Evolutionary conservation across 2,888 invertebrate species (phyloP), one percentile per base, ranked within the genome.

Genomic region (Diogma glabrata): DNA sequence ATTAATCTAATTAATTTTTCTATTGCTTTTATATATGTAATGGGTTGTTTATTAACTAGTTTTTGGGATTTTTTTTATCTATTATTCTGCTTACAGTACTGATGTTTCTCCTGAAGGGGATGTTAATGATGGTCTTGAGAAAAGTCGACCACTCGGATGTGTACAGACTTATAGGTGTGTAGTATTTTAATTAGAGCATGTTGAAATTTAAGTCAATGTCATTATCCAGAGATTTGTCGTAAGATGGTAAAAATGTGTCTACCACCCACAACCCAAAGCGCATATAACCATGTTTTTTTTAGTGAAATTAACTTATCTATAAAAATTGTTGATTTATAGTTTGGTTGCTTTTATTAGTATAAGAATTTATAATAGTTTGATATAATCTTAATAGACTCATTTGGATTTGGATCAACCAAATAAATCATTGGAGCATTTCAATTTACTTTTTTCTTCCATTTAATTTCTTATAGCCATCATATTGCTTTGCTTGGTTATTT

Each of bases 91-190:
- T 46, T 49, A 23, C 45, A 50, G 50, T 50, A 45, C 47, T 38
- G 54, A 51, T 17, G 50, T 33, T 22, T 54, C 52, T 36, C 53
- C 55, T 9, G 55, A 55, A 48, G 49, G 47, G 20, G 50, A 53
- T 38, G 48, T 51, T 38, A 52, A 53, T 45, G 54, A 52, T 51
- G 53, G 49, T 36, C 53, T 54, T 36, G 51, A 65, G 53, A 59
- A 61, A 28, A 65, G 61, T 53, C 69, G 67, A 56, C 62, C 63
- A 51, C 60, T 69, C 23, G 65, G 60, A 48, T 69, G 66, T 55
- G 63, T 70, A 55, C 71, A 70, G 60, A 70, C 70, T 30, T 60
- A 66, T 46, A 55, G 56, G 54, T 51, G 51, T 56, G 47, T 48
- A 40, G 47, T 48, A 40, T 23, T 33, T 53, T 36, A 43, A 43